phyloP scores from a whole-genome alignment of 2,113 vertebrate species.

The Trematocara zebra region DNA sequence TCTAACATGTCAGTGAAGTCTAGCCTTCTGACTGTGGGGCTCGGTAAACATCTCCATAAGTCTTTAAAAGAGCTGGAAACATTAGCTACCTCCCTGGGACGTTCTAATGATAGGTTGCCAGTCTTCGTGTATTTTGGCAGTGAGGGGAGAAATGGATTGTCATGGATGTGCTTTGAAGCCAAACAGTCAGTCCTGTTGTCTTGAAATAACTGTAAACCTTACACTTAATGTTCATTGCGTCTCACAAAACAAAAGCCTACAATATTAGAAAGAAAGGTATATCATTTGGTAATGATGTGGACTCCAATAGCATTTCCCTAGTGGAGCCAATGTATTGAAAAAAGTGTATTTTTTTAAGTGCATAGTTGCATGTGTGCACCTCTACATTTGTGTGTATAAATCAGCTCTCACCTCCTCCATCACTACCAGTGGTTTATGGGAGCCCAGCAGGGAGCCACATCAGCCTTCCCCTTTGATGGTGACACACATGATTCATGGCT shows the following conservation, averaged over 20 bases:
- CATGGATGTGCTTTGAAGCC: neutral
- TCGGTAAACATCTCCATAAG: neutral
- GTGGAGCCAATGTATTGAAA: neutral
- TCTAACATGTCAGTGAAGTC: conserved; percentile 8
- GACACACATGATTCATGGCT: conserved; percentile 59
- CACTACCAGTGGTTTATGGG: conserved; percentile 60
- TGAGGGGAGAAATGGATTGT: conserved; percentile 20
- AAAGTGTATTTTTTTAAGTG: neutral
- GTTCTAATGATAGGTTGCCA: conserved; percentile 41
- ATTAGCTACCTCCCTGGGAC: conserved; percentile 32
- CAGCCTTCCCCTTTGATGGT: conserved; percentile 62
- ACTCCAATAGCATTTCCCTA: neutral
- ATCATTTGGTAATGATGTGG: neutral
- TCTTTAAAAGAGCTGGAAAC: conserved; percentile 41
- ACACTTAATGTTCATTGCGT: neutral
- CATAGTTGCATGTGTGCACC: neutral
- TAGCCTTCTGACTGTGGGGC: conserved; percentile 6
- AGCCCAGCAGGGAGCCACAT: conserved; percentile 55
- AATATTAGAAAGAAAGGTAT: neutral
- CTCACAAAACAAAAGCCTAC: neutral
- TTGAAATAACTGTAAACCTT: neutral
- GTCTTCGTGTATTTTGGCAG: conserved; percentile 19
- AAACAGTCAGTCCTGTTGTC: neutral
- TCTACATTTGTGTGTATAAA: conserved; percentile 32
- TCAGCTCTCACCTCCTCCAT: conserved; percentile 64